Evolutionary conservation across 2,113 vertebrate genomes (phyloP), one percentile per base, ranked within the genome.

Genomic region (Semnornis frantzii): DNA sequence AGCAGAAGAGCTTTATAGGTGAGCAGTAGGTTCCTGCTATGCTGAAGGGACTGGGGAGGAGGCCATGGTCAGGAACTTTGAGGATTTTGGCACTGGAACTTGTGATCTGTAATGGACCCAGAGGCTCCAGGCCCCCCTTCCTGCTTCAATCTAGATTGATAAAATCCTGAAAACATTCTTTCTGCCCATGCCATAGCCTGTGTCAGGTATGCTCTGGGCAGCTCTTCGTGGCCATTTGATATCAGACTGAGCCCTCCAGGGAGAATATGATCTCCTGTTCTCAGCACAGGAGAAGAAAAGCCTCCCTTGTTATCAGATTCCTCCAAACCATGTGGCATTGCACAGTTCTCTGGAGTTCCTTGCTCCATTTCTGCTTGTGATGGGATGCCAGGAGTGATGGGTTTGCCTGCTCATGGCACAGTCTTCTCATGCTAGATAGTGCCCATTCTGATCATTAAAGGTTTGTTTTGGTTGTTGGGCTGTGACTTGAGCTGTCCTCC

Each of bases 1-100:
- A 97, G 58, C 98, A 98, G 94, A 98, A 97, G 62, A 98, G 99
- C 8, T 96, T 94, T 1, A 80, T 99, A 82, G 98, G 99, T 99
- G 92, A 96, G 98, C 72, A 42, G 15, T 10, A n/a, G 69, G 50
- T 59, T 39, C 27, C 42, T 24, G 31, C 28, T 33, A 5, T 10
- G 13, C 28, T 12, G 5, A 8, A 30, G 57, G 60, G 34, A 9
- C 0, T 11, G 60, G 34, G 34, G 57, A 70, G 75, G 48, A 77
- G 28, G 24, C 42, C 1, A 4, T 16, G 46, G 23, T 31, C 28
- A 46, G n/a, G 30, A 58, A 10, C 18, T 74, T 81, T 27, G 25
- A 8, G 52, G 50, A 39, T 15, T 63, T 76, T 76, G 68, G 16
- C 6, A 3, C 0, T 44, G 69, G 62, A 44, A 23, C 27, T 54